A percentile compares a stretch with the other conserved stretches of the same genome.
These are phyloP conservation scores for Saimiri boliviensis DNA, from an alignment of 2,113 vertebrate genomes.

Conservation along the genomic window DNA sequence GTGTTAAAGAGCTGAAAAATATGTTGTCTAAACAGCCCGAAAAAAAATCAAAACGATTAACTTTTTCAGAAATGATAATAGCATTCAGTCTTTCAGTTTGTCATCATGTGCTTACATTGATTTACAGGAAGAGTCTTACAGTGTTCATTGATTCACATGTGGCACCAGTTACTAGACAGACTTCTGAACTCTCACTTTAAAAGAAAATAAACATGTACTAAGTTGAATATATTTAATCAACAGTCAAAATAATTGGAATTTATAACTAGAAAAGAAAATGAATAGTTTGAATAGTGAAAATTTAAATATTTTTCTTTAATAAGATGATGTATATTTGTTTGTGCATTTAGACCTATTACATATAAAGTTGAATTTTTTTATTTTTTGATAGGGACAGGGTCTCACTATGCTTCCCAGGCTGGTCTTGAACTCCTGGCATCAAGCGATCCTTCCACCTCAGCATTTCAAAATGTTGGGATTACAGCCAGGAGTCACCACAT, in stretches of 20 bases:
- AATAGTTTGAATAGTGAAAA: neutral
- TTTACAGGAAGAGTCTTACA: neutral
- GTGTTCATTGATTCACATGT: neutral
- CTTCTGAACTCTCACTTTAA: constrained; percentile 8
- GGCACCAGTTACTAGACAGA: neutral
- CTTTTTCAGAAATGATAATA: neutral
- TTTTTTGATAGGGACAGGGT: neutral
- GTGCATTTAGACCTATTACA: neutral
- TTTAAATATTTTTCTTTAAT: neutral
- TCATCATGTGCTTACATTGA: neutral
- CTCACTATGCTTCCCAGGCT: neutral
- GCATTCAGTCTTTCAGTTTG: neutral
- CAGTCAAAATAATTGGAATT: neutral
- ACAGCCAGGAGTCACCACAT: neutral
- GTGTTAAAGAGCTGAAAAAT: neutral
- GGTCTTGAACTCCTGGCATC: neutral
- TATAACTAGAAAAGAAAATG: neutral
- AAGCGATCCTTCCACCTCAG: neutral
- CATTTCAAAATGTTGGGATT: neutral
- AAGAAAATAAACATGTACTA: neutral
- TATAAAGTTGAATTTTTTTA: neutral
- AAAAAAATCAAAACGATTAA: neutral
- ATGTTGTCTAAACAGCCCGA: neutral
- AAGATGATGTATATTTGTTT: neutral
- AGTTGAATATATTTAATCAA: neutral